Conservation (phyloP, 35 echinoderm and acorn worm species). For the Patiria miniata region DNA sequence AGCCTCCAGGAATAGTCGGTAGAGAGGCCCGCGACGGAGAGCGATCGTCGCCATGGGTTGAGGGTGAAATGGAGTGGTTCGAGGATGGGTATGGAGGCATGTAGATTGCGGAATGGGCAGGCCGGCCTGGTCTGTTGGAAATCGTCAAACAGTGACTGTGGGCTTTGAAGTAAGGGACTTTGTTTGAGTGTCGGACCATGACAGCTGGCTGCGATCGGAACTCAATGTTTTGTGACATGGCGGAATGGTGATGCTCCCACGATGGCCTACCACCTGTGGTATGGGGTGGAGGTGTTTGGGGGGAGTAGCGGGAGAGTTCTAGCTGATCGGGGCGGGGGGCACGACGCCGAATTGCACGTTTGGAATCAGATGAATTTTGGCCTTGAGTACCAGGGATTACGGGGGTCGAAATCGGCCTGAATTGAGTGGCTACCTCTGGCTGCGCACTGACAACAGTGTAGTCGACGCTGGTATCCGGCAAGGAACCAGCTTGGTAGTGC, state of each 20-base stretch:
- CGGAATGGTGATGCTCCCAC: not conserved
- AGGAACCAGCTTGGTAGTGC: conserved; percentile 28
- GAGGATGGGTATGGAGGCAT: not conserved
- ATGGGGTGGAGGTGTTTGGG: conserved; percentile 10
- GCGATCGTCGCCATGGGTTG: not conserved
- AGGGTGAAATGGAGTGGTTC: not conserved
- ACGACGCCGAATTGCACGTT: conserved; percentile 30
- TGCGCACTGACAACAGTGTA: conserved; percentile 8
- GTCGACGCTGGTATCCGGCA: conserved; percentile 45
- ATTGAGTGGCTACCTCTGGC: not conserved
- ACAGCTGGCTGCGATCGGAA: conserved; percentile 20
- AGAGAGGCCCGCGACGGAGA: conserved; percentile 44
- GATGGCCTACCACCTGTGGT: not conserved
- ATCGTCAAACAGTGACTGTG: conserved; percentile 2
- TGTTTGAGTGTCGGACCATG: conserved; percentile 42
- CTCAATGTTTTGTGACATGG: not conserved
- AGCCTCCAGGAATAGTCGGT: not conserved
- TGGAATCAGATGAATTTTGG: not conserved
- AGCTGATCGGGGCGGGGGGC: conserved; percentile 14
- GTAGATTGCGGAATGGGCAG: not conserved
- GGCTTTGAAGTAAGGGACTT: conserved; percentile 52
- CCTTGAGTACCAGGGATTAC: not conserved
- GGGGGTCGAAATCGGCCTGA: conserved; percentile 35
- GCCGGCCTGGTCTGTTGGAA: conserved; percentile 24
- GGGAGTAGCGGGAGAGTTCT: not conserved